Evolutionary conservation across 2,888 invertebrate species (phyloP).

Genomic region (Neelides folsomi): DNA sequence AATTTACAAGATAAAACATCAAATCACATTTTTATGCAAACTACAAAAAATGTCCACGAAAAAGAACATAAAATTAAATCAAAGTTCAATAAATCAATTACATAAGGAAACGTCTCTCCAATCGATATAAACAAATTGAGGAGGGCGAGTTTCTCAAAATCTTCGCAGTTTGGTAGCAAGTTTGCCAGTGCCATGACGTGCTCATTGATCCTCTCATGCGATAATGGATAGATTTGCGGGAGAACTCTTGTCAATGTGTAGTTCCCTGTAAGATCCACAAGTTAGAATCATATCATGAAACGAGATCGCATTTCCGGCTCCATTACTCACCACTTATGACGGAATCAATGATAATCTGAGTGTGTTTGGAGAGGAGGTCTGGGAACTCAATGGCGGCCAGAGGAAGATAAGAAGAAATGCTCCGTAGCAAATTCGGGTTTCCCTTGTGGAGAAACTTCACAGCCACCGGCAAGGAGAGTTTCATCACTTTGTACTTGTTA

Average conservation of each 20-base stretch:
- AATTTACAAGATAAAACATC: background rate
- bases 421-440: slow-evolving; percentile 74
- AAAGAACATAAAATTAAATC: background rate
- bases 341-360: slow-evolving; percentile 78
- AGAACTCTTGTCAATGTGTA: slow-evolving; percentile 74
- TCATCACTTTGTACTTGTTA: slow-evolving; percentile 60
- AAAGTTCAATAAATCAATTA: no score
- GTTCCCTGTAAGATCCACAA: slow-evolving; percentile 53
- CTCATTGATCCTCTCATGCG: slow-evolving; percentile 70
- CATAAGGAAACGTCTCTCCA: slow-evolving; percentile 41
- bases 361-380: slow-evolving; percentile 67
- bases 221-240: slow-evolving; percentile 78
- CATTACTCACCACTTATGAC: slow-evolving; percentile 63
- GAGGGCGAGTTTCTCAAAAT: slow-evolving; percentile 69
- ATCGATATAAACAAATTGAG: slow-evolving; percentile 69
- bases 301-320: background rate
- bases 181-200: slow-evolving; percentile 70
- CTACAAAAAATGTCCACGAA: slow-evolving; percentile 3
- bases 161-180: slow-evolving; percentile 67
- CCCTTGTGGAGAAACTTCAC: slow-evolving; percentile 82
- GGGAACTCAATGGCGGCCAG: slow-evolving; percentile 85
- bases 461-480: slow-evolving; percentile 71
- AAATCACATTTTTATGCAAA: no score
- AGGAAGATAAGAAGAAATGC: slow-evolving; percentile 81
- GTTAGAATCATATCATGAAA: slow-evolving; percentile 1